A percentile compares a stretch with the other conserved stretches of the same genome.
Conservation (phyloP, 2,797 vertebrate species). For the Bradypodion ventrale region DNA sequence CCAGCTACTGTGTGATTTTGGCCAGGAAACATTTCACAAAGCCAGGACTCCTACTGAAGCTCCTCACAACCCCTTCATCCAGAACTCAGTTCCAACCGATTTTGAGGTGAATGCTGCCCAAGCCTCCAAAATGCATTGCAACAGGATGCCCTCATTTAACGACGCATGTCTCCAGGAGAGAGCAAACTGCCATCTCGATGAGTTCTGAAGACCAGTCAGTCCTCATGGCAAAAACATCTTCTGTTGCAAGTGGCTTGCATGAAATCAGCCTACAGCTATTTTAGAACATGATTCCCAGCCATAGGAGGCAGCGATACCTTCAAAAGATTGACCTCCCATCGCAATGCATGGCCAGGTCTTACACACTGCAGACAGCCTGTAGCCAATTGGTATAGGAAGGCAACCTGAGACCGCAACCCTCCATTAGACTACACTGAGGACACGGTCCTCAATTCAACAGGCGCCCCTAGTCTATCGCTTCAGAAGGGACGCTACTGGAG, state of each 20-base stretch:
- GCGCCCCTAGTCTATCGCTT: too few relatives aligned
- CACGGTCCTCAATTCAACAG: too few relatives aligned
- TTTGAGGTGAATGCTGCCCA: too few relatives aligned
- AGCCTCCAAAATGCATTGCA: background rate
- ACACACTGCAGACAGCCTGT: too few relatives aligned
- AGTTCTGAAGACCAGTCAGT: too few relatives aligned
- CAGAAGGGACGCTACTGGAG: background rate
- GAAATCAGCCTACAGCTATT: background rate
- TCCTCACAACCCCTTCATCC: background rate
- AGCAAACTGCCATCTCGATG: too few relatives aligned
- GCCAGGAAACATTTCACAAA: background rate
- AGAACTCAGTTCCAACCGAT: too few relatives aligned
- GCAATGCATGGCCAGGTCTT: background rate
- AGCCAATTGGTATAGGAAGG: too few relatives aligned
- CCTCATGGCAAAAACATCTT: too few relatives aligned
- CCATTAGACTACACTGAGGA: too few relatives aligned
- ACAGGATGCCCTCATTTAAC: background rate
- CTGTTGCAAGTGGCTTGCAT: background rate
- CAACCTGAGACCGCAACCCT: too few relatives aligned
- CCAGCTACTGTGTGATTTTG: background rate
- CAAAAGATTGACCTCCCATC: background rate
- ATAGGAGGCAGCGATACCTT: background rate
- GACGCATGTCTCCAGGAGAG: background rate
- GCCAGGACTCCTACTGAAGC: too few relatives aligned
- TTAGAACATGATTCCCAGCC: background rate